Conservation (phyloP, 92 coral and sea anemone genomes). For the Epizoanthus scotinus region DNA sequence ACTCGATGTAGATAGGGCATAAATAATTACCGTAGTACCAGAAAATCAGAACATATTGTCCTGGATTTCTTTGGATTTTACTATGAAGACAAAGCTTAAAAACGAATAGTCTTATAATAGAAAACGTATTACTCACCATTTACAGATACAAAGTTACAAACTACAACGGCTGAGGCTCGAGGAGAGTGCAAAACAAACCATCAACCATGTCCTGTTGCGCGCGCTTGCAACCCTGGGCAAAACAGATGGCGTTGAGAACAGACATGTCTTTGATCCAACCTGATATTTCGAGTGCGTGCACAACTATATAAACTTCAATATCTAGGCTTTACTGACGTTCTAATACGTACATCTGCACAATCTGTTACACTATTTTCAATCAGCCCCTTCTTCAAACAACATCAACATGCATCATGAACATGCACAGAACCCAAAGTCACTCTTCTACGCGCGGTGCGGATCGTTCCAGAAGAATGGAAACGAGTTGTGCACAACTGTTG, state of each 20-base stretch:
- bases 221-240: neutral
- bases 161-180: neutral
- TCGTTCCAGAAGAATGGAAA: conserved; percentile 14
- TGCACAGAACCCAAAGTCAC: neutral
- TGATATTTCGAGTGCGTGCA: conserved; percentile 1
- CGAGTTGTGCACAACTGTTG: neutral
- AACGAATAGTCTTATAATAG: neutral
- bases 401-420: too few species aligned
- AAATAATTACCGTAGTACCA: too few species aligned
- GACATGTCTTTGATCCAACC: neutral
- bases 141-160: neutral
- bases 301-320: neutral
- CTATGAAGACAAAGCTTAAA: neutral
- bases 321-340: neutral
- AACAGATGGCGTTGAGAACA: neutral
- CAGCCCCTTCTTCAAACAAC: neutral
- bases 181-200: neutral
- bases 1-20: too few species aligned
- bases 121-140: neutral
- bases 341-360: neutral
- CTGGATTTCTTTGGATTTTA: neutral
- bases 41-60: neutral
- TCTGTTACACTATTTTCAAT: neutral
- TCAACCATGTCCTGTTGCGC: neutral
- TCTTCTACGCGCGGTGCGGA: neutral